These are phyloP conservation scores for Agelastica alni DNA, from an alignment of 2,888 invertebrate genomes.

Conservation along the genomic window DNA sequence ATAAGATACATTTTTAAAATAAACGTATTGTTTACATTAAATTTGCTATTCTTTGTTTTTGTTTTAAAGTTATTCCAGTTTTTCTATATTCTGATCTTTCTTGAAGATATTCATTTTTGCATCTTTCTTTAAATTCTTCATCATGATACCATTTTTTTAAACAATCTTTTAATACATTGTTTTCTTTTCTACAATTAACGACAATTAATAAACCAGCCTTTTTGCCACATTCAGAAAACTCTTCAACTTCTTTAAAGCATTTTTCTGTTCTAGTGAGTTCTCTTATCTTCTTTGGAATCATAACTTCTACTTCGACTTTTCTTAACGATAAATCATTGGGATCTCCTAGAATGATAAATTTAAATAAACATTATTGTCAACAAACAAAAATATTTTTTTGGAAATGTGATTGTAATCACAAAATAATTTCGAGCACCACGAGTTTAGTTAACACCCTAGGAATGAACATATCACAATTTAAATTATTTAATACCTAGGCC, in stretches of 20 bases:
- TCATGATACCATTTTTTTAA: constrained; percentile 76
- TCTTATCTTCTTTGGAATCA: constrained; percentile 88
- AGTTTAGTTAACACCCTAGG: not conserved
- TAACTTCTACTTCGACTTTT: constrained; percentile 84
- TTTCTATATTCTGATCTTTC: constrained; percentile 81
- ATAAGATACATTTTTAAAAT: no score
- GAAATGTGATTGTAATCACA: no score
- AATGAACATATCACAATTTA: not conserved
- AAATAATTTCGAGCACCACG: no score
- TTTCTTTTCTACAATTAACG: constrained; percentile 74
- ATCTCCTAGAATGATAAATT: constrained; percentile 67
- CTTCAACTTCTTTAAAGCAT: constrained; percentile 73
- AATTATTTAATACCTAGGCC: constrained; percentile 37
- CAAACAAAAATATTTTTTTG: not conserved
- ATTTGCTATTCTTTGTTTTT: constrained; percentile 30
- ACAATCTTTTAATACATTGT: constrained; percentile 71
- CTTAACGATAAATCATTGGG: constrained; percentile 81
- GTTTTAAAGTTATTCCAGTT: constrained; percentile 73
- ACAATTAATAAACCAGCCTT: constrained; percentile 69
- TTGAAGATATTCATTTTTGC: constrained; percentile 78
- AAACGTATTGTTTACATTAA: no score
- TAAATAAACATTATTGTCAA: not conserved
- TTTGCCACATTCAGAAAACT: constrained; percentile 76
- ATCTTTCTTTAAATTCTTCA: constrained; percentile 72
- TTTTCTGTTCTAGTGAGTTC: constrained; percentile 79